Base-by-base conservation (phyloP, 2,113 vertebrate genomes). In the Oncorhynchus masou region DNA sequence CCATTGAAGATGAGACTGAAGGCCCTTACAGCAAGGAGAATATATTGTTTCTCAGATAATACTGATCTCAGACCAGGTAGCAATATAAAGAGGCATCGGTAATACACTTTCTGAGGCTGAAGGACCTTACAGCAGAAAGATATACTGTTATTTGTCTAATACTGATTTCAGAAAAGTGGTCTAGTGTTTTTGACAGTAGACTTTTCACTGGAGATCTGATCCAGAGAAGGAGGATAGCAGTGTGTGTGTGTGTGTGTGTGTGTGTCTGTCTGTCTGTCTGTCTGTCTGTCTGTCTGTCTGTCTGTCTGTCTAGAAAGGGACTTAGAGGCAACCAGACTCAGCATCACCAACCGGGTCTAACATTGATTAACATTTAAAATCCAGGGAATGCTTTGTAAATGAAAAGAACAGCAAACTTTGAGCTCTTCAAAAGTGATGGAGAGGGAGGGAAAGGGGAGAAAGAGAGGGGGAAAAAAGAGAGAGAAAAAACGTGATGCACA, bases 291-390 rank as follows among this genome's bases (percentile, higher is more conserved):
- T 29, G 29, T 29, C 29, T 29, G 29, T 29, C 29, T 29, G 29
- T 29, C 34, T 39, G 34, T 39, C 34, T 67, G 29, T 19, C 9
- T 19, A 34, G 65, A 68, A 27, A 34, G 12, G 29, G 27, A 25
- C 31, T 34, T 25, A 6, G 29, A 15, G 31, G 16, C 13, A 39
- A 34, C 6, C 16, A 34, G 31, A 27, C 15, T 25, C 16, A 39
- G 27, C 83, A 77, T 84, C 80, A 73, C 79, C 67, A 70, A 68
- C 25, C 74, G 74, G 69, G 81, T 66, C 80, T 76, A 82, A 87
- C 84, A 77, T 74, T 89, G 84, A 90, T 92, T 89, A 90, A 88
- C 87, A 88, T 91, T 91, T 90, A 86, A 91, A 89, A 91, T 83
- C 82, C 80, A 77, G 85, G 88, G 88, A 87, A 91, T 89, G 87